Evolutionary conservation across 2,888 invertebrate species (phyloP), one percentile per base, ranked within the genome.

Genomic region (Brachyptera risi): DNA sequence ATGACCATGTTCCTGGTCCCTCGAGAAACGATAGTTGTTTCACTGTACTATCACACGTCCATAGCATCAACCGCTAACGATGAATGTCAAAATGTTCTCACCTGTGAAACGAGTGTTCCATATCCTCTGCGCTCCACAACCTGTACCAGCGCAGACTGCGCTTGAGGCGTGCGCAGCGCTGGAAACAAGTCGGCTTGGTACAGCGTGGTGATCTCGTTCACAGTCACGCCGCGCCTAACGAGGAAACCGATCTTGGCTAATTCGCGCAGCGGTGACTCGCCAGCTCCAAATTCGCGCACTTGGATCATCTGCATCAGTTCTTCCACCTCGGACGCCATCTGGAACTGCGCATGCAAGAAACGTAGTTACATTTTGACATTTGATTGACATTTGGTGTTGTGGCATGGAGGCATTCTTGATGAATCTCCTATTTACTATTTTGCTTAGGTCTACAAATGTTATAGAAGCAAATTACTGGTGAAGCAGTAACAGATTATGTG

Each of bases 41-140:
- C n/a, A n/a, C n/a, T n/a, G n/a, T n/a, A n/a, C n/a, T n/a, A n/a
- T n/a, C n/a, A n/a, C n/a, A n/a, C n/a, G n/a, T n/a, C n/a, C n/a
- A n/a, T n/a, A n/a, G n/a, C n/a, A n/a, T n/a, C n/a, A n/a, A n/a
- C n/a, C n/a, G n/a, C n/a, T n/a, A n/a, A n/a, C n/a, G n/a, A n/a
- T n/a, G n/a, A n/a, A n/a, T n/a, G n/a, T 31, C 7, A 31, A 7
- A 5, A 11, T 31, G 31, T 2, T 4, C 47, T 4, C 19, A 54
- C 88, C 74, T 91, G 87, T 0, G 90, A 85, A 62, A 92, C 90
- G 23, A 92, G 75, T 0, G 90, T 83, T 1, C 89, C 88, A 69
- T 90, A 86, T 0, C 92, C 92, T 73, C 89, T 86, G 26, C 92
- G 80, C 74, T 92, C 92, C 0, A 92, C 91, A 56, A 92, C 79